Conservation (phyloP, 2,888 invertebrate genomes). For the Polymixis flavicincta region DNA sequence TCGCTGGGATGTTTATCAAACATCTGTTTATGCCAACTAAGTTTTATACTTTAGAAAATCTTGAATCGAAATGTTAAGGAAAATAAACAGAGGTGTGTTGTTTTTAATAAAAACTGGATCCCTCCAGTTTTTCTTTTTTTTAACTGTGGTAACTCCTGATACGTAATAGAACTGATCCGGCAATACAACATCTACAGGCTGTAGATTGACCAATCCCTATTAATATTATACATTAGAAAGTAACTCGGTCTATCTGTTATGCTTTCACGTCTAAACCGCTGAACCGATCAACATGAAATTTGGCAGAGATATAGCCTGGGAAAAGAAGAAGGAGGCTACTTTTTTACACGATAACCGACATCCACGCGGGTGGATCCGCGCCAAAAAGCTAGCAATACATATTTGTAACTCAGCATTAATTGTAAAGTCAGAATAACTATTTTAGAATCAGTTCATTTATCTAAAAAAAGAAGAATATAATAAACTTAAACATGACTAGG, state of each 20-base stretch:
- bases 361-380: too few relatives aligned
- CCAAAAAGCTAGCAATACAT: neutral
- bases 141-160: neutral
- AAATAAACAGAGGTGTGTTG: conserved; percentile 50
- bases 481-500: neutral
- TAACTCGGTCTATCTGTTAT: too few relatives aligned
- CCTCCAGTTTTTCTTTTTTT: too few relatives aligned
- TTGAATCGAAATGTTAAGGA: conserved; percentile 32
- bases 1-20: conserved; percentile 66
- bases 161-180: neutral
- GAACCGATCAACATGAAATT: too few relatives aligned
- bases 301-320: too few relatives aligned
- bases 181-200: neutral
- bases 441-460: neutral
- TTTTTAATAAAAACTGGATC: conserved; percentile 15
- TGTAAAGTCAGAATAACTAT: neutral
- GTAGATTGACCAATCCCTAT: neutral
- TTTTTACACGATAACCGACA: too few relatives aligned
- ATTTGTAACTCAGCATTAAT: conserved; percentile 8
- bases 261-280: too few relatives aligned
- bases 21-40: conserved; percentile 67
- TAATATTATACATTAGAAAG: too few relatives aligned
- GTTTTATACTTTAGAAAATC: conserved; percentile 43
- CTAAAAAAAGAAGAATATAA: neutral
- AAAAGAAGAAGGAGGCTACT: too few relatives aligned